phyloP scores from a whole-genome alignment of 2,888 invertebrate genomes.

The Meteorus colon region DNA sequence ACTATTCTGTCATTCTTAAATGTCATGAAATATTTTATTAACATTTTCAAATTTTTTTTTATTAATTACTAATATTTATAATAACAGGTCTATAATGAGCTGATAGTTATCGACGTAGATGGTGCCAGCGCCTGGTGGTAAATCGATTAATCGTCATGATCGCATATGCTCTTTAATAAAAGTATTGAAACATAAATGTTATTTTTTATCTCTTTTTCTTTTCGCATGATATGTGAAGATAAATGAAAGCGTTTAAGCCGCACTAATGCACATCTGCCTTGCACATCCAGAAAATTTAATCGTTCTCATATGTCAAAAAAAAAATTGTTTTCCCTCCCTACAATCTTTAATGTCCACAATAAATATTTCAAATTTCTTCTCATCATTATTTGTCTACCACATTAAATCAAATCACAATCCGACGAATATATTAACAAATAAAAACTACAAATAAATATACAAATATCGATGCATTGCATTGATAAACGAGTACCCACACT shows the following conservation, averaged over 20 bases:
- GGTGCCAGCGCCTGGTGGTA: slow-evolving; percentile 14
- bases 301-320: background rate
- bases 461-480: slow-evolving; percentile 20
- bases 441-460: slow-evolving; percentile 5
- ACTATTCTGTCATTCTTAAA: background rate
- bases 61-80: slow-evolving; percentile 3
- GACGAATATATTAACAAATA: background rate
- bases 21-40: background rate
- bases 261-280: slow-evolving; percentile 16
- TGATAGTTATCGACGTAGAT: slow-evolving; percentile 11
- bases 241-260: background rate
- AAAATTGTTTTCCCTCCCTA: background rate
- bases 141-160: slow-evolving; percentile 13
- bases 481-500: background rate
- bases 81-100: slow-evolving; percentile 8
- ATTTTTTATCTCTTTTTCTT: background rate
- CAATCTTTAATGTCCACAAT: background rate
- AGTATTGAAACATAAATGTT: background rate
- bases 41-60: background rate
- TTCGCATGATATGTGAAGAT: background rate
- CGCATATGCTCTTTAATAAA: background rate
- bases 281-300: background rate
- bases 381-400: background rate
- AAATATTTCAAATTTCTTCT: background rate
- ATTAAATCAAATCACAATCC: background rate